These are phyloP conservation scores for Pachydiplax longipennis DNA, from an alignment of 2,888 invertebrate species.

Conservation along the genomic window DNA sequence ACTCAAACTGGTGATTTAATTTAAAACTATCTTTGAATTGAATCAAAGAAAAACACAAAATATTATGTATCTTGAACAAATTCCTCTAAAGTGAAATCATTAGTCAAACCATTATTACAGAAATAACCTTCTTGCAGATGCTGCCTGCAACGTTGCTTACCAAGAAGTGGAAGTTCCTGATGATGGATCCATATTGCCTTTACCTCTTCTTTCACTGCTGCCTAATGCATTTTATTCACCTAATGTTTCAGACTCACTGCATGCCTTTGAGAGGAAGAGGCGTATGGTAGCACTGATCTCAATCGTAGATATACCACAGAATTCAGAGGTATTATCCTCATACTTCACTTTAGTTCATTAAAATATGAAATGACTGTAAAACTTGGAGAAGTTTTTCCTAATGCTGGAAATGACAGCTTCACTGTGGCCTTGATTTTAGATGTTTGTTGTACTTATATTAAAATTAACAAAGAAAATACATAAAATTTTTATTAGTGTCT, in stretches of 20 bases:
- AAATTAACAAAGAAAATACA: neutral
- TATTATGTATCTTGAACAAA: too few relatives aligned
- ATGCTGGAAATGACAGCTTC: neutral
- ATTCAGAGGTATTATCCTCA: slow-evolving; percentile 60
- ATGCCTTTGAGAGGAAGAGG: slow-evolving; percentile 50
- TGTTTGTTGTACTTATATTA: neutral
- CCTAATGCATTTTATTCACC: slow-evolving; percentile 59
- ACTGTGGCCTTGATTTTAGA: too few relatives aligned
- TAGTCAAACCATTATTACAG: too few relatives aligned
- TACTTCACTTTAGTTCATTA: slow-evolving; percentile 38
- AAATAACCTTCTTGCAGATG: slow-evolving; percentile 52
- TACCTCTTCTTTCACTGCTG: slow-evolving; percentile 57
- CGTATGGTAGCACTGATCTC: slow-evolving; percentile 60
- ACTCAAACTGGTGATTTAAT: too few relatives aligned
- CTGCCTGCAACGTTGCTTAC: slow-evolving; percentile 61
- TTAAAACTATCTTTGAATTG: too few relatives aligned
- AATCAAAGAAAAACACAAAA: too few relatives aligned
- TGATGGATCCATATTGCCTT: slow-evolving; percentile 54
- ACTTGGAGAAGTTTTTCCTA: neutral
- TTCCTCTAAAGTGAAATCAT: too few relatives aligned
- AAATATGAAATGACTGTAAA: neutral
- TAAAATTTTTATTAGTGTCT: too few relatives aligned
- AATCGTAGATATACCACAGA: slow-evolving; percentile 56
- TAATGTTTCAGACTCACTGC: slow-evolving; percentile 21
- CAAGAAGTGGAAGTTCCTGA: slow-evolving; percentile 59